Conservation (phyloP, 2,113 vertebrate species). For the Psittacara wagleri region DNA sequence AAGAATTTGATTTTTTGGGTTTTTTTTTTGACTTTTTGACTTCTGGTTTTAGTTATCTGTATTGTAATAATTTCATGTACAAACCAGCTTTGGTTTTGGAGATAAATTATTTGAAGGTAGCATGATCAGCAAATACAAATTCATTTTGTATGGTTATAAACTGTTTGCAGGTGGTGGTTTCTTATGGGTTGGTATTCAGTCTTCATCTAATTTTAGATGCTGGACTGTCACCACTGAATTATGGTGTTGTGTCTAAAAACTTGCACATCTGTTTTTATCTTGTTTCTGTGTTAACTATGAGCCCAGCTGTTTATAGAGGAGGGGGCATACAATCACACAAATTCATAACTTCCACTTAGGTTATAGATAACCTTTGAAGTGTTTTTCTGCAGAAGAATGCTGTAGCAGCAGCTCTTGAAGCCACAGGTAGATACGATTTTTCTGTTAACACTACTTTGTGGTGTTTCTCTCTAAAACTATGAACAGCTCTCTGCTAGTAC, state of each 20-base stretch:
- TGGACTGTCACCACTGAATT: background rate
- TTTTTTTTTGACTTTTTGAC: background rate
- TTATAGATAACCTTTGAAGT: background rate
- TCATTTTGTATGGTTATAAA: background rate
- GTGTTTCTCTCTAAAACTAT: background rate
- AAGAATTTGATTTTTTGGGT: background rate
- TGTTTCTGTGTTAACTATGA: background rate
- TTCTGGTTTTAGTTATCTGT: background rate
- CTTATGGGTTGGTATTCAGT: background rate
- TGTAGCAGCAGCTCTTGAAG: background rate
- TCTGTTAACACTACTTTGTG: background rate
- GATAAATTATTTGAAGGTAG: background rate
- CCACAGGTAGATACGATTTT: background rate
- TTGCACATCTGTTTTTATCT: background rate
- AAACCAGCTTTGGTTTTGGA: background rate
- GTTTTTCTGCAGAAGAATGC: background rate
- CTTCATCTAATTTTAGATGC: background rate
- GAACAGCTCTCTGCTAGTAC: background rate
- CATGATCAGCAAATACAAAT: background rate
- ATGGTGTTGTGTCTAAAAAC: background rate
- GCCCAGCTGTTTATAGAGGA: background rate
- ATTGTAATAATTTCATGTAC: background rate
- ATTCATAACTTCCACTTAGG: background rate
- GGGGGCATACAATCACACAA: background rate
- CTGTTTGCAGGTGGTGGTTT: background rate